Evolutionary conservation across 2,797 vertebrate species (phyloP).

Genomic region (Atherinosoma microstoma): DNA sequence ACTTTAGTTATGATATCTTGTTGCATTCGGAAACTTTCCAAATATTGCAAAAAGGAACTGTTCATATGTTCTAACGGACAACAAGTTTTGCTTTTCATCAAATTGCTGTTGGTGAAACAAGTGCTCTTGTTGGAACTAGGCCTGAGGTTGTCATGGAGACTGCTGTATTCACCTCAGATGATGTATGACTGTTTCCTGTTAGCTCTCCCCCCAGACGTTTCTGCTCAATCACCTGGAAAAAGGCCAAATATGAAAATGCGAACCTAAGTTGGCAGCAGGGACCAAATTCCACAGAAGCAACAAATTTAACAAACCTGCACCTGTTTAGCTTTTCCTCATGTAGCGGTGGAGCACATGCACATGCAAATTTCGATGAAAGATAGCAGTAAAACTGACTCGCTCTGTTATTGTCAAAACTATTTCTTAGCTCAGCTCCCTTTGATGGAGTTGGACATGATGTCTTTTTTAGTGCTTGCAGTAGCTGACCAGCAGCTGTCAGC

Average conservation of each 20-base stretch:
- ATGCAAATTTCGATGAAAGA: slow-evolving; percentile 1
- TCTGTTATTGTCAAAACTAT: slow-evolving; percentile 18
- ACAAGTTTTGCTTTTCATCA: slow-evolving; percentile 35
- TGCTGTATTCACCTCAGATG: slow-evolving; percentile 40
- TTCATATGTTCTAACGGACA: background rate
- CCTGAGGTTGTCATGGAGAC: slow-evolving; percentile 67
- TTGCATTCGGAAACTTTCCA: background rate
- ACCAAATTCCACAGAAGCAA: slow-evolving; percentile 16
- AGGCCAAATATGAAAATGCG: slow-evolving; percentile 51
- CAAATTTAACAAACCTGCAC: background rate
- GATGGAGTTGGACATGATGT: slow-evolving; percentile 38
- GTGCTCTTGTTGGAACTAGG: slow-evolving; percentile 57
- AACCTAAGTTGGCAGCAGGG: slow-evolving; percentile 5
- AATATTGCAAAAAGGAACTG: too few species aligned
- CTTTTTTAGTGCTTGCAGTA: slow-evolving; percentile 33
- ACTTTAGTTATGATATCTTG: background rate
- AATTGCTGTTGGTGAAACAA: slow-evolving; percentile 42
- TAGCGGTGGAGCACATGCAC: background rate
- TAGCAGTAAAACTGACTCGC: background rate
- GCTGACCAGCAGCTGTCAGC: slow-evolving; percentile 64
- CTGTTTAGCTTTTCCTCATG: slow-evolving; percentile 2
- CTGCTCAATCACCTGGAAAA: slow-evolving; percentile 48
- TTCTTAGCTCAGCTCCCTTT: slow-evolving; percentile 21
- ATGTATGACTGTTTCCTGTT: slow-evolving; percentile 69
- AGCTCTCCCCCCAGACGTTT: slow-evolving; percentile 54